Percentiles rank a stretch among this genome's conserved stretches.
These are phyloP conservation scores for Upupa epops DNA, from an alignment of 2,113 vertebrate genomes.

Conservation along the genomic window DNA sequence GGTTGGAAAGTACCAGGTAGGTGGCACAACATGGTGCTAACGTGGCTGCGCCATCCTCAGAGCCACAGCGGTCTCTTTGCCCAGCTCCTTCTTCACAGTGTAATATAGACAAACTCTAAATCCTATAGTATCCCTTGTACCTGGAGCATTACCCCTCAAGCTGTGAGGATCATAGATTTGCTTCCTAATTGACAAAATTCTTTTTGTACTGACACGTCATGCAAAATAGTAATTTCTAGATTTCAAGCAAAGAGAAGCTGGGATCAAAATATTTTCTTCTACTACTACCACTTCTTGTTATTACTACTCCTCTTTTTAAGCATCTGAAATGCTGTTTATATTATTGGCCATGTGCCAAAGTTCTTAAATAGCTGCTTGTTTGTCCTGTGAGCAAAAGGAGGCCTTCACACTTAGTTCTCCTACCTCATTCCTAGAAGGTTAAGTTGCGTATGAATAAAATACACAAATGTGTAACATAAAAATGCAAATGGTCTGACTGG, in stretches of 20 bases:
- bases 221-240: not conserved
- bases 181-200: not conserved
- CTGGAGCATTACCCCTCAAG: not conserved
- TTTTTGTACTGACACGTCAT: not conserved
- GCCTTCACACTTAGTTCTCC: not conserved
- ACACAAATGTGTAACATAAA: not conserved
- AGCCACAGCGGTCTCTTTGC: not conserved
- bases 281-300: not conserved
- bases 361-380: not conserved
- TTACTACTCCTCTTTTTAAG: not conserved
- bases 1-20: not conserved
- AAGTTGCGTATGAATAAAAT: conserved; percentile 5
- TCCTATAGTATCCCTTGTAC: not conserved
- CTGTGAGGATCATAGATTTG: not conserved
- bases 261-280: not conserved
- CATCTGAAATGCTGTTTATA: not conserved
- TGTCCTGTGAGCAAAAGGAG: not conserved
- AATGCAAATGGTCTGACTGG: not conserved
- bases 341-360: not conserved
- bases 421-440: not conserved
- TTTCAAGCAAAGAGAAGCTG: not conserved
- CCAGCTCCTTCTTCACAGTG: not conserved
- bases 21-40: not conserved
- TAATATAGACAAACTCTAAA: accelerated
- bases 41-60: accelerated